phyloP scores from a whole-genome alignment of 2,113 vertebrate genomes.

The Cynoglossus semilaevis region DNA sequence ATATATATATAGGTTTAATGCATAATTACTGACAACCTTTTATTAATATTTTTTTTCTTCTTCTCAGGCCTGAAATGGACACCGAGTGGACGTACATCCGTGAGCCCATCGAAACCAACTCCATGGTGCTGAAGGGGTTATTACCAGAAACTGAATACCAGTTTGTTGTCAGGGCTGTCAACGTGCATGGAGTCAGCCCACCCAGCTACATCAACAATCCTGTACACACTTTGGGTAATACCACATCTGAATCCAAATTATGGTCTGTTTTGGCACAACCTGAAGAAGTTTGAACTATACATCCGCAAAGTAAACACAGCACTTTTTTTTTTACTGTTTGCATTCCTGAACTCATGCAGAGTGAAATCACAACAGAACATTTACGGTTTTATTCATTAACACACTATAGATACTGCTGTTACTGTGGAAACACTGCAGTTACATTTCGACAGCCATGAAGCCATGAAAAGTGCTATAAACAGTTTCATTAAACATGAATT shows the following conservation, averaged over 20 bases:
- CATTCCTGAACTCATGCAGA: neutral
- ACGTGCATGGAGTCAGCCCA: constrained; percentile 80
- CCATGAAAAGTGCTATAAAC: too few species aligned
- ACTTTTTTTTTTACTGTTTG: constrained; percentile 1
- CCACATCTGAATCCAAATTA: constrained; percentile 10
- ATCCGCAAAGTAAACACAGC: constrained; percentile 22
- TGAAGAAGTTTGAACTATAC: constrained; percentile 3
- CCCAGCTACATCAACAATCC: constrained; percentile 80
- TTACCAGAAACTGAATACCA: constrained; percentile 86
- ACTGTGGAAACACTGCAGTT: neutral
- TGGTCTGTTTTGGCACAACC: too few species aligned
- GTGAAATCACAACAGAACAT: constrained; percentile 4
- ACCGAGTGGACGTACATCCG: constrained; percentile 87
- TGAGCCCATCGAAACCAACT: constrained; percentile 86
- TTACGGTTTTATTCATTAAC: constrained; percentile 12
- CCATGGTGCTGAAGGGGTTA: constrained; percentile 91
- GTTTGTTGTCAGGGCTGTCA: constrained; percentile 86
- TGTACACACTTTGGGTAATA: constrained; percentile 84
- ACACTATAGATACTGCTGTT: neutral
- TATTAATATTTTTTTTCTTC: neutral
- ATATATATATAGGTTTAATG: too few species aligned
- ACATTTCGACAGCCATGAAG: neutral
- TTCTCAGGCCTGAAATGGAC: constrained; percentile 86
- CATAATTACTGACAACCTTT: too few species aligned
- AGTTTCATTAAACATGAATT: too few species aligned